Base-by-base conservation (phyloP, 64 coral and sea anemone species). In the Dendrophyllia cribrosa region DNA sequence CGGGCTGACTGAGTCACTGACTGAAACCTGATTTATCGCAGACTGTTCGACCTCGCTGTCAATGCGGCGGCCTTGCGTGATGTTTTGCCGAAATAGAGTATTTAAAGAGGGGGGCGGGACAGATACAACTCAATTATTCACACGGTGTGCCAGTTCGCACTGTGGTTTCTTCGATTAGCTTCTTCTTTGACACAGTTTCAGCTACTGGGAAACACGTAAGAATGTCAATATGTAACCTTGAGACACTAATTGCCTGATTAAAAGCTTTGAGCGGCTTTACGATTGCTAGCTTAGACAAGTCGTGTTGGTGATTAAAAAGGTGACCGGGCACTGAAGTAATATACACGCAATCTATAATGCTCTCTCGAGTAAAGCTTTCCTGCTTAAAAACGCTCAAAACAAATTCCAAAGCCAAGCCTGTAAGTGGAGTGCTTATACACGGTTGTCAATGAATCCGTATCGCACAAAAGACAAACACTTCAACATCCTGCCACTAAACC, bases 191-290 rank as follows among this genome's bases (percentile, higher is more conserved):
- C 78, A 44, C 11, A n/a, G 45, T 68, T 67, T 84, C 80, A 68
- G 15, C 61, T 20, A 44, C 63, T 17, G 20, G 44, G 62, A 67
- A 48, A 67, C 47, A 84, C 43, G 60, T 51, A 68, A 84, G 61
- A 67, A 84, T 84, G 44, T 50, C 80, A 84, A 67, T 75, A 23
- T 47, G 60, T 65, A 66, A 19, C 46, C 80, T 51, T 14, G 80
- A 84, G 80, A 84, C 80, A 68, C 19, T 68, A 59, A 84, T 84
- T 20, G 80, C 65, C 19, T 65, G 80, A 84, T 84, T 84, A 51
- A 84, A 24, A 47, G 16, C 61, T 68, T 62, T 84, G 63, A 65
- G 80, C 80, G 34, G 80, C 61, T 67, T 84, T 84, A 66, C 16
- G 5, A 82, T 52, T 20, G 60, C 80, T 45, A 47, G 80, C 62